Percentiles rank a stretch among this genome's conserved stretches.
These are phyloP conservation scores for Micrasema minimum DNA, from an alignment of 1,140 invertebrate genomes.

Conservation along the genomic window DNA sequence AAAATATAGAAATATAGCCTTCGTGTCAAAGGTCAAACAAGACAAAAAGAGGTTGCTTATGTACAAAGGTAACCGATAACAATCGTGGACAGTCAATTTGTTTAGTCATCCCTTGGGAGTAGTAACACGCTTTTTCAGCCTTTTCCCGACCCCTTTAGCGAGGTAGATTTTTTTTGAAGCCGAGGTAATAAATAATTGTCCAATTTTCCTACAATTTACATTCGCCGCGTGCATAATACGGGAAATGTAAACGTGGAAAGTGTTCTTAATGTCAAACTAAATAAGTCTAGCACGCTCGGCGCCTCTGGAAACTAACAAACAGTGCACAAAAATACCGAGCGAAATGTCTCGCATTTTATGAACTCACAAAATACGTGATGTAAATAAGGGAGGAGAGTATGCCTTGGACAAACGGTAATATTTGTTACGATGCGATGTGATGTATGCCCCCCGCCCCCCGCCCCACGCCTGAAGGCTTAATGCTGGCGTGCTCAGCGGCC, in stretches of 20 bases:
- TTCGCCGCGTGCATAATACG: not conserved
- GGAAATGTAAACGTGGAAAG: constrained; percentile 17
- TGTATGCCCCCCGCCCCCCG: not conserved
- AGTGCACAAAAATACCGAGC: constrained; percentile 35
- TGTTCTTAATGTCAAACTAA: constrained; percentile 49
- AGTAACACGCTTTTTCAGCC: constrained; percentile 7
- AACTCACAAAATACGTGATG: not conserved
- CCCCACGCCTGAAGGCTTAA: not conserved
- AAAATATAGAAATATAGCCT: no score
- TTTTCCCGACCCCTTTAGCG: not conserved
- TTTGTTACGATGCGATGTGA: not conserved
- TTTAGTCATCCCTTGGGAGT: constrained; percentile 33
- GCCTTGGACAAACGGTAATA: no score
- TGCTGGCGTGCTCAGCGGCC: not conserved
- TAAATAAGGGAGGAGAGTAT: not conserved
- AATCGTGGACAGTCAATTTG: constrained; percentile 50
- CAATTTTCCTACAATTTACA: not conserved
- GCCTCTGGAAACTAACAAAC: constrained; percentile 41
- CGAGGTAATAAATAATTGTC: not conserved
- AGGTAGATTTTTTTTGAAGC: not conserved
- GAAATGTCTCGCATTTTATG: constrained; percentile 17
- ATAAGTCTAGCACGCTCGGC: constrained; percentile 26
- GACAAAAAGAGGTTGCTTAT: constrained; percentile 6
- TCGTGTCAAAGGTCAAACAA: not conserved
- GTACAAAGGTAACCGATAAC: constrained; percentile 39